Evolutionary conservation across 2,797 vertebrate genomes (phyloP), one percentile per base, ranked within the genome.

Genomic region (Brotula barbata): DNA sequence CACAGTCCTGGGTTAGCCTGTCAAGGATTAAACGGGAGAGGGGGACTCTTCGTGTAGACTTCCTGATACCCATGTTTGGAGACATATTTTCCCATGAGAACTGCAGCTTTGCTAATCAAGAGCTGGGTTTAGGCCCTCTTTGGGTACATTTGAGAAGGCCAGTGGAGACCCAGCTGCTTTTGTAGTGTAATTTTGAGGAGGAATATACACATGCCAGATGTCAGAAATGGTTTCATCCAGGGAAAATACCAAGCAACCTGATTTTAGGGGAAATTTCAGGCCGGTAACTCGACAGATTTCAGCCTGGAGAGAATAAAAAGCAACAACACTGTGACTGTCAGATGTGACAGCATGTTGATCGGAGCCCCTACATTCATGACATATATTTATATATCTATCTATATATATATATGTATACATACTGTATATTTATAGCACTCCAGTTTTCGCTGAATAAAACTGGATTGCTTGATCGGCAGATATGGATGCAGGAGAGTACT

Each of bases 131-230:
- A 41, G 44, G 52, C 53, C 45, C 42, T 68, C 72, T 65, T 50
- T 33, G 16, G 74, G 72, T 36, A 53, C 68, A 79, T 63, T 56
- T 68, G 84, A 88, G 79, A 81, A 36, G 62, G 64, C 49, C 73
- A 58, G 46, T 22, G 28, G 46, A 80, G 72, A 77, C 64, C 47
- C 45, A 22, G 10, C 51, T 73, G 64, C 62, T 81, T 79, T 80
- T 74, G 65, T 72, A 67, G 64, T n/a, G 54, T 39, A 75, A 58
- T 71, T 77, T 71, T 23, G 65, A 71, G 84, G 62, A 73, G 80
- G 64, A 64, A 75, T 78, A 82, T 70, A 63, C 68, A 66, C 67
- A 64, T 66, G 71, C 79, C 86, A 86, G 84, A 85, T 83, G 82
- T 87, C 62, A 74, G 72, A 57, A 68, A 69, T 21, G 7, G 39